These are phyloP conservation scores for Synanthedon myopaeformis DNA, from an alignment of 2,888 invertebrate species.

Conservation along the genomic window DNA sequence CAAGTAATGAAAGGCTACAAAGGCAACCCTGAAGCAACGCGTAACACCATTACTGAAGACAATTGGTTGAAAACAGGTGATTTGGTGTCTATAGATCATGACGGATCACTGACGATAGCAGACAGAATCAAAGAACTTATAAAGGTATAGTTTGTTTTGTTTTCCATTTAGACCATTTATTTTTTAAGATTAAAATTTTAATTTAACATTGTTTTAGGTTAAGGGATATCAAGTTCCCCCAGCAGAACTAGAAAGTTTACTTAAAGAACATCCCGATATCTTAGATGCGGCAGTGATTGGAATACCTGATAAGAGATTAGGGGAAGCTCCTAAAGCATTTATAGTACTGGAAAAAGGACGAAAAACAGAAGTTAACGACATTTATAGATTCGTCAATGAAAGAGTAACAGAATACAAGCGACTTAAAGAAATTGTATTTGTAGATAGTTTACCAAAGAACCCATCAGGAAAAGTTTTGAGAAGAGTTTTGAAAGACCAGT, in stretches of 20 bases:
- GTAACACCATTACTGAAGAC: conserved; percentile 31
- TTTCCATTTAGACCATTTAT: background rate
- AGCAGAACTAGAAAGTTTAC: conserved; percentile 82
- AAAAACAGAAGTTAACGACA: conserved; percentile 58
- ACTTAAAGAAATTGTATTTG: conserved; percentile 73
- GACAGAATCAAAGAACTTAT: conserved; percentile 85
- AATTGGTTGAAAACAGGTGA: conserved; percentile 23
- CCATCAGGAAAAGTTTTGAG: conserved; percentile 81
- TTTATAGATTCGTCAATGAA: conserved; percentile 71
- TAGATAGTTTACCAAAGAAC: conserved; percentile 77
- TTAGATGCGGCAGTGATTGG: conserved; percentile 86
- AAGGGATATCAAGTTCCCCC: conserved; percentile 84
- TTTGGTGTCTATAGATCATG: conserved; percentile 73
- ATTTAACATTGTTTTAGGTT: conserved; percentile 49
- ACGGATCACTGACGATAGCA: conserved; percentile 74
- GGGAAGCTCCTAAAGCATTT: conserved; percentile 82
- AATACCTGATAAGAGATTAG: conserved; percentile 72
- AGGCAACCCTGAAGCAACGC: conserved; percentile 78
- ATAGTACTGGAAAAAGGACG: conserved; percentile 68
- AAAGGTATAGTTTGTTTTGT: conserved; percentile 67
- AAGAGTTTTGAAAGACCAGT: conserved; percentile 58
- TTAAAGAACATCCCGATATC: conserved; percentile 78
- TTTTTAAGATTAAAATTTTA: background rate
- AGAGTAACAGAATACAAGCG: conserved; percentile 82
- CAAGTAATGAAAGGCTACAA: conserved; percentile 85